A percentile compares a stretch with the other conserved stretches of the same genome.
Conservation (phyloP, 1,140 invertebrate genomes). For the Panagrolaimus sp. region DNA sequence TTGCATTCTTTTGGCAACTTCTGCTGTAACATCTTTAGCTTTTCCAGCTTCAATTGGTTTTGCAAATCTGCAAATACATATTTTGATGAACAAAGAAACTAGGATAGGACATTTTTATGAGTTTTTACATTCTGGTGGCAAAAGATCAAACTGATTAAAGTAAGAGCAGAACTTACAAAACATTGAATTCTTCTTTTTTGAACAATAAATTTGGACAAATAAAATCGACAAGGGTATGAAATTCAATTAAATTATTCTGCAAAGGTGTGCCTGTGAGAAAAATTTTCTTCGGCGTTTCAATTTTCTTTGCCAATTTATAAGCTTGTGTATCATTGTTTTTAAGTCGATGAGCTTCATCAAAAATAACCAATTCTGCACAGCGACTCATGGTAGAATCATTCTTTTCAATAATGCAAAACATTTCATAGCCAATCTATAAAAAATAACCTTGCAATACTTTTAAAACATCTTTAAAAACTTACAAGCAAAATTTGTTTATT, state of each 20-base stretch:
- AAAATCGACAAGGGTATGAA: too few species aligned
- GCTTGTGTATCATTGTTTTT: constrained; percentile 83
- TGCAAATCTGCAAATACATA: not conserved
- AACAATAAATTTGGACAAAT: constrained; percentile 46
- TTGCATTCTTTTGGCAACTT: not conserved
- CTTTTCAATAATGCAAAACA: not conserved
- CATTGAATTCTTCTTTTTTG: constrained; percentile 34
- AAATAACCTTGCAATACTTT: too few species aligned
- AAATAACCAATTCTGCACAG: constrained; percentile 79
- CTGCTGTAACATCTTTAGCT: not conserved
- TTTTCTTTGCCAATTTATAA: constrained; percentile 80
- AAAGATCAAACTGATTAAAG: too few species aligned
- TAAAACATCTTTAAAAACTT: too few species aligned
- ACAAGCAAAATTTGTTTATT: too few species aligned
- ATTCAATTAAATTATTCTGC: constrained; percentile 87
- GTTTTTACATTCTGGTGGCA: too few species aligned
- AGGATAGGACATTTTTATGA: too few species aligned
- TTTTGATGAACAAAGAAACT: too few species aligned
- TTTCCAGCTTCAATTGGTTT: not conserved
- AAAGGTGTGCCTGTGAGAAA: constrained; percentile 87
- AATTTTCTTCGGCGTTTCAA: constrained; percentile 68
- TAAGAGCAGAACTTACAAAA: too few species aligned
- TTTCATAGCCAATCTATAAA: not conserved
- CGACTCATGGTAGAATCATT: not conserved
- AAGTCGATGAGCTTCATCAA: constrained; percentile 86